Evolutionary conservation across 2,888 invertebrate species (phyloP).

Genomic region (Aleiodes alternator): DNA sequence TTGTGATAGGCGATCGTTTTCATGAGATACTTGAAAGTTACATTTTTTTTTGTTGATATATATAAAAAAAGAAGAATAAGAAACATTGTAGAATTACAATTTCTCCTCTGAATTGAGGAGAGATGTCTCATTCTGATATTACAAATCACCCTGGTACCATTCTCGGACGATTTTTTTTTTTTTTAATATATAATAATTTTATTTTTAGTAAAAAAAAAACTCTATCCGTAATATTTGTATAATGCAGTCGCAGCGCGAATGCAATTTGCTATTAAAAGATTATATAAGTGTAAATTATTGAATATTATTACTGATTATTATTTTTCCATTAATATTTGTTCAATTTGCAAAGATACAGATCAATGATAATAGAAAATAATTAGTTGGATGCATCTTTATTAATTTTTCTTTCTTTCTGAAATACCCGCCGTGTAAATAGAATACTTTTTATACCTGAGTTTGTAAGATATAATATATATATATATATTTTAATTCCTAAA

Average conservation of each 20-base stretch:
- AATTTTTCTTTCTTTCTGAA: conserved; percentile 36
- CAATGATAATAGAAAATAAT: conserved; percentile 19
- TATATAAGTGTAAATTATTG: conserved; percentile 33
- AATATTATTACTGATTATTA: neutral
- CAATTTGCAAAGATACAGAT: neutral
- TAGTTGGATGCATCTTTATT: neutral
- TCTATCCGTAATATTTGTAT: conserved; percentile 26
- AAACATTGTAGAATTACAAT: conserved; percentile 18
- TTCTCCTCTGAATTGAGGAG: conserved; percentile 11
- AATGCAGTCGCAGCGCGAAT: conserved; percentile 36
- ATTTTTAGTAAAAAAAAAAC: conserved; percentile 18
- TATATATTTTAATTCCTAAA: conserved; percentile 53
- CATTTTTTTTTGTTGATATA: conserved; percentile 18
- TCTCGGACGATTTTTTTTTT: conserved; percentile 26
- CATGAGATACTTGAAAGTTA: conserved; percentile 34
- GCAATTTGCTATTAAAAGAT: conserved; percentile 23
- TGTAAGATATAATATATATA: conserved; percentile 55
- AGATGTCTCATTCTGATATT: conserved; percentile 33
- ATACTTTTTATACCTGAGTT: conserved; percentile 66
- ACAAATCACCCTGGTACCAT: conserved; percentile 35
- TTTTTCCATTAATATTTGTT: conserved; percentile 27
- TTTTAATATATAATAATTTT: conserved; percentile 36
- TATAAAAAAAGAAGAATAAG: conserved; percentile 16
- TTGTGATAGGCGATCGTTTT: conserved; percentile 40
- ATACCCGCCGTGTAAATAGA: conserved; percentile 61